Base-by-base conservation (phyloP, 2,888 invertebrate genomes). In the Eledone cirrhosa region DNA sequence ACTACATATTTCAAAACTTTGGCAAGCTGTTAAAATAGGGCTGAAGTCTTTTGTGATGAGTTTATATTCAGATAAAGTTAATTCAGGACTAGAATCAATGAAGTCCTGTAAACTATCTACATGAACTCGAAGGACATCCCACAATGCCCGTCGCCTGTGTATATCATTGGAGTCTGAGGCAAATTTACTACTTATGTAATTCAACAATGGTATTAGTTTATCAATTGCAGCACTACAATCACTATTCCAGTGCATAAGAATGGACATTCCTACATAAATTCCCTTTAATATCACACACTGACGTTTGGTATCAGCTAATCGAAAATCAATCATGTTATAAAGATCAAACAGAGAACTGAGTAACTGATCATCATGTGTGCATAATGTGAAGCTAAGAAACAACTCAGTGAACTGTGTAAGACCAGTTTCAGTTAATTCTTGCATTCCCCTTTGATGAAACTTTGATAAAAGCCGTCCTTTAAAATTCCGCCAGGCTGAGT, bases 391-490 rank as follows among this genome's bases (percentile, higher is more conserved):
- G 8, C 85, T 85, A 19, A 89, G 79, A 79, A 89, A 89, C 24
- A 89, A 81, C 47, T 81, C 81, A 8, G 86, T 85, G 63, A 89
- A 84, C 81, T 89, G 87, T 69, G 86, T 81, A 41, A 89, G 82
- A 8, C 89, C 89, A 11, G 81, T 83, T 77, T 89, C 88, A 19
- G 82, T 83, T 72, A 89, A 78, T 76, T 88, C 88, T 81, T 87
- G 86, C 78, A 89, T 84, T 29, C 88, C 83, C 14, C 87, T 81
- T 53, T 83, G 82, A 78, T 88, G 87, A 79, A 89, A 89, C 84
- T 88, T 89, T 33, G 88, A 87, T 78, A 85, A 87, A 41, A 89
- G 84, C 77, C 89, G 86, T 33, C 88, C 88, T 78, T 87, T 88
- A 59, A 88, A 82, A 79, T 86, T 84, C 79, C 84, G 84, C 88